These are phyloP conservation scores for Anodontia alba DNA, from an alignment of 2,888 invertebrate genomes.

Conservation along the genomic window DNA sequence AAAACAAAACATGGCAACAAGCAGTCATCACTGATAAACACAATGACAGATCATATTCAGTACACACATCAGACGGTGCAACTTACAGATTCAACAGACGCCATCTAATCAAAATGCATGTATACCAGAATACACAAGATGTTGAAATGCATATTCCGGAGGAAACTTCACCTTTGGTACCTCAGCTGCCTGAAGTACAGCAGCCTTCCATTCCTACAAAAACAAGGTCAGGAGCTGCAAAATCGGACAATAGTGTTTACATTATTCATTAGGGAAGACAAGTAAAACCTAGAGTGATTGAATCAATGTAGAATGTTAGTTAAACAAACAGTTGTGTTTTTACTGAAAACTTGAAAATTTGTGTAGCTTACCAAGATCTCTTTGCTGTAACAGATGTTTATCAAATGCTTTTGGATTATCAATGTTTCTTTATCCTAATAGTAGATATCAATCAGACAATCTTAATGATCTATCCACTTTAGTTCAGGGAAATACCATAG, in stretches of 20 bases:
- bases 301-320: constrained; percentile 9
- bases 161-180: not conserved
- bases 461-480: not conserved
- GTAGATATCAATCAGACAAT: not conserved
- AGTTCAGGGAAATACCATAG: not conserved
- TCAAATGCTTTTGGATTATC: not conserved
- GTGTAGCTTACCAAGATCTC: not conserved
- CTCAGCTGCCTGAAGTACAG: not conserved
- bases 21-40: constrained; percentile 20
- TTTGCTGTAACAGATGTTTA: not conserved
- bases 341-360: not conserved
- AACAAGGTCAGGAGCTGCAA: not conserved
- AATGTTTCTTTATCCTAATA: not conserved
- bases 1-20: constrained; percentile 17
- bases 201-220: not conserved
- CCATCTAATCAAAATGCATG: not conserved
- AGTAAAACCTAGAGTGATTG: not conserved
- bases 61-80: constrained; percentile 1
- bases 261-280: constrained; percentile 8
- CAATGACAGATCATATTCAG: constrained; percentile 20
- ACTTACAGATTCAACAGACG: constrained; percentile 6
- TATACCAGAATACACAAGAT: not conserved
- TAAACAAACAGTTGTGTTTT: not conserved
- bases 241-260: not conserved
- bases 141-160: constrained; percentile 6